phyloP scores from a whole-genome alignment of 2,888 invertebrate species.

The Caenorhabditis sp. region DNA sequence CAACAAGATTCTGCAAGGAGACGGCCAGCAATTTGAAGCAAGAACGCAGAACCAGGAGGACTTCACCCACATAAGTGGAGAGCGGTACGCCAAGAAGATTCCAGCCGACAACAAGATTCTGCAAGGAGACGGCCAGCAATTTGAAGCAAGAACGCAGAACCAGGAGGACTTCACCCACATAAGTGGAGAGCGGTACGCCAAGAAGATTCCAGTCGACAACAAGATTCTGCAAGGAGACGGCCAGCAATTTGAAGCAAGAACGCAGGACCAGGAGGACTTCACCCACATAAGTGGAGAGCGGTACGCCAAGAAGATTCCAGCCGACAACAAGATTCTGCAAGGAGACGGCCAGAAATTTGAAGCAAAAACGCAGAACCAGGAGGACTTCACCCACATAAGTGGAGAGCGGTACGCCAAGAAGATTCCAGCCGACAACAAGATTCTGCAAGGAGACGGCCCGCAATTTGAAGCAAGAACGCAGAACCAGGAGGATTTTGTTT shows the following conservation, averaged over 20 bases:
- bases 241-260: conserved; percentile 13
- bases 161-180: conserved; percentile 17
- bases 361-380: background rate
- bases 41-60: conserved; percentile 2
- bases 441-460: background rate
- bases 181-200: conserved; percentile 14
- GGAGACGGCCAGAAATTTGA: background rate
- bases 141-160: conserved; percentile 3
- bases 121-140: background rate
- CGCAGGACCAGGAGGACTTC: background rate
- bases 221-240: conserved; percentile 16
- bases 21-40: background rate
- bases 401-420: conserved; percentile 4
- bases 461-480: background rate
- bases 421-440: background rate
- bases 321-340: conserved; percentile 1
- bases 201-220: conserved; percentile 15
- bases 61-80: conserved; percentile 3
- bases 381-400: background rate
- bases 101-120: background rate
- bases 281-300: background rate
- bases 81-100: background rate
- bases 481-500: background rate
- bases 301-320: background rate
- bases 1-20: background rate